These are phyloP conservation scores for Hirudinaria manillensis DNA, from an alignment of 2,888 invertebrate genomes.

Conservation along the genomic window DNA sequence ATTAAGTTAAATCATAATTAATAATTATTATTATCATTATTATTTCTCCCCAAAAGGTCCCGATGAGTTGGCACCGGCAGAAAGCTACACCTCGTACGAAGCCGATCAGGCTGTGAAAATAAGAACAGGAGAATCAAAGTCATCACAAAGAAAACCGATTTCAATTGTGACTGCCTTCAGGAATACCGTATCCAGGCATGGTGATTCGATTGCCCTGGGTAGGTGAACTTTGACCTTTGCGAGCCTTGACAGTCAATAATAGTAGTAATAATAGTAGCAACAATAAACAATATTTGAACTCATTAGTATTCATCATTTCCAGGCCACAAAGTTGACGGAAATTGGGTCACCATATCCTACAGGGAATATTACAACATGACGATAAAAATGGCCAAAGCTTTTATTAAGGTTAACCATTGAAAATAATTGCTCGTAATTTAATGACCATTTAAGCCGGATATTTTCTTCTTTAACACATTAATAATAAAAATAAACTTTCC, in stretches of 20 bases:
- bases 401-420: constrained; percentile 27
- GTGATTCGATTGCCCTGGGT: constrained; percentile 29
- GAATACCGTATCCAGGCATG: constrained; percentile 27
- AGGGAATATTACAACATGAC: constrained; percentile 28
- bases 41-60: not conserved
- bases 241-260: not conserved
- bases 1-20: too few species aligned
- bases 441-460: too few species aligned
- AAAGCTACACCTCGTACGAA: not conserved
- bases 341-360: constrained; percentile 28
- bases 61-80: not conserved
- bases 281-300: not conserved
- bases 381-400: constrained; percentile 31
- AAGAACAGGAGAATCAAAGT: constrained; percentile 10
- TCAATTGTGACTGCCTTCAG: constrained; percentile 28
- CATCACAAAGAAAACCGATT: constrained; percentile 20
- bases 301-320: not conserved
- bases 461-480: too few species aligned
- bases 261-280: not conserved
- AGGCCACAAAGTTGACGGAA: constrained; percentile 32
- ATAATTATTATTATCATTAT: not conserved
- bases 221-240: not conserved
- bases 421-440: too few species aligned
- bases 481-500: too few species aligned
- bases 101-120: constrained; percentile 31